These are phyloP conservation scores for Ornithoptera alexandrae DNA, from an alignment of 2,888 invertebrate species.

Conservation along the genomic window DNA sequence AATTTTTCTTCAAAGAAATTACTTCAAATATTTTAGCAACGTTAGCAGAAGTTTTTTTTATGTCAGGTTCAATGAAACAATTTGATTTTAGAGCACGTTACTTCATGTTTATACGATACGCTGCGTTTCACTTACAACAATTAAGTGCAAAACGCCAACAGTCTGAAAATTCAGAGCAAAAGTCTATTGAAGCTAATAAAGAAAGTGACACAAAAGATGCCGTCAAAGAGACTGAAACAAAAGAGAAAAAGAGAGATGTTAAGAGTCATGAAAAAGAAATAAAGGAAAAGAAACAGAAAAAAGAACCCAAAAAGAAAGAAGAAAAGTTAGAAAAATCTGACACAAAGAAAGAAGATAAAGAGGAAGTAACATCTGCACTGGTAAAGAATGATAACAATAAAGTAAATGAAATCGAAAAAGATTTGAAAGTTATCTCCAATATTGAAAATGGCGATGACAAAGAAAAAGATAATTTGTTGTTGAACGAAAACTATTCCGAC, in stretches of 20 bases:
- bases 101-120: constrained; percentile 97
- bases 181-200: constrained; percentile 67
- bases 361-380: constrained; percentile 32
- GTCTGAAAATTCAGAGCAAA: constrained; percentile 62
- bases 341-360: constrained; percentile 44
- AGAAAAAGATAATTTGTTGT: constrained; percentile 57
- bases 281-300: constrained; percentile 57
- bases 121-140: constrained; percentile 96
- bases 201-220: constrained; percentile 53
- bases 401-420: constrained; percentile 37
- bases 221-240: constrained; percentile 54
- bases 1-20: no score
- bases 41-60: background rate
- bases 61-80: background rate
- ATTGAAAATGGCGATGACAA: constrained; percentile 44
- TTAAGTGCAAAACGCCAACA: constrained; percentile 85
- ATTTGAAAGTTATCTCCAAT: constrained; percentile 26
- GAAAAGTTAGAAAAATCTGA: constrained; percentile 49
- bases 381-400: constrained; percentile 45
- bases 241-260: constrained; percentile 42
- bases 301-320: constrained; percentile 57
- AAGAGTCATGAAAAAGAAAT: constrained; percentile 56
- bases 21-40: no score
- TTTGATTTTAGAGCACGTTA: constrained; percentile 83
- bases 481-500: constrained; percentile 73